These are phyloP conservation scores for Drosophila kohkoa DNA, from an alignment of 1,140 invertebrate genomes.

Conservation along the genomic window DNA sequence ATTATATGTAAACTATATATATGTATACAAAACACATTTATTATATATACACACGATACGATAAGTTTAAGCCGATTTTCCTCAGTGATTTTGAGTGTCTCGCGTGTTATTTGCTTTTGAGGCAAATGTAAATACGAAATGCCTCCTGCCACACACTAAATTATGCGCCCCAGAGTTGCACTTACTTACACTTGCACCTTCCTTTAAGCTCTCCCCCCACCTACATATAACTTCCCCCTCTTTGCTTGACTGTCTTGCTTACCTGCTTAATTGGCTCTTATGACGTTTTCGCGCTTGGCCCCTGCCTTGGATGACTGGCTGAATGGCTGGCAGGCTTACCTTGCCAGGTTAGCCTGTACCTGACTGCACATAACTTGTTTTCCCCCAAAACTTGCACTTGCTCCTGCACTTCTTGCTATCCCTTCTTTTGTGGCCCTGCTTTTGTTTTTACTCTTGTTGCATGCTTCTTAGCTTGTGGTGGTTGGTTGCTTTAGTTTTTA, in stretches of 20 bases:
- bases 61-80: slow-evolving; percentile 75
- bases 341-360: slow-evolving; percentile 20
- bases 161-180: slow-evolving; percentile 45
- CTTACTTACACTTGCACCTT: slow-evolving; percentile 10
- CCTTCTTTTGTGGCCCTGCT: slow-evolving; percentile 2
- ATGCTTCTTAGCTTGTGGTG: slow-evolving; percentile 29
- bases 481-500: slow-evolving; percentile 52
- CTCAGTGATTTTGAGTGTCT: slow-evolving; percentile 58
- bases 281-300: slow-evolving; percentile 78
- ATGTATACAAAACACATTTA: slow-evolving; percentile 11
- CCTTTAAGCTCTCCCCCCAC: neutral
- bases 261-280: slow-evolving; percentile 83
- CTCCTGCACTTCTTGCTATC: neutral
- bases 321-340: too few relatives aligned
- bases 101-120: slow-evolving; percentile 69
- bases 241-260: slow-evolving; percentile 50
- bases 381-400: slow-evolving; percentile 51
- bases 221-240: neutral
- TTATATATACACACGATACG: slow-evolving; percentile 41
- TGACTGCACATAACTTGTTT: slow-evolving; percentile 50
- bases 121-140: slow-evolving; percentile 60
- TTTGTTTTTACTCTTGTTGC: slow-evolving; percentile 25
- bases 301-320: slow-evolving; percentile 15
- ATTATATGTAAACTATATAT: neutral
- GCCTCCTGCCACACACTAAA: slow-evolving; percentile 31